Conservation (phyloP, 2,113 vertebrate species). For the Cryptomyrus ogoouensis region DNA sequence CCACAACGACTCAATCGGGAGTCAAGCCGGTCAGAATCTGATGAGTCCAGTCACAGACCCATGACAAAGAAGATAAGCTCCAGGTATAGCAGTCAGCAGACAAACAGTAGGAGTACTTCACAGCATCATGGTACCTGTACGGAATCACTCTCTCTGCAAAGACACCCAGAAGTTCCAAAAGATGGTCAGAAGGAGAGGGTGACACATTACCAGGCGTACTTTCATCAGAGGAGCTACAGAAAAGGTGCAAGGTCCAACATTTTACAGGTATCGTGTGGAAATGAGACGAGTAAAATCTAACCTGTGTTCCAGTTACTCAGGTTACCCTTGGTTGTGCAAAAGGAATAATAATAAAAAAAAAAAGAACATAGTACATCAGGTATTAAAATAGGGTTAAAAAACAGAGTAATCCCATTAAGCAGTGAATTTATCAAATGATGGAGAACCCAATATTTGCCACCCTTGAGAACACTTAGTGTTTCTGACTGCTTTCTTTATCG, state of each 20-base stretch:
- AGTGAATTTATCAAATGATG: background rate
- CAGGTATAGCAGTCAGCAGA: background rate
- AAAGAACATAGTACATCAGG: background rate
- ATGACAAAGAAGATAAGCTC: background rate
- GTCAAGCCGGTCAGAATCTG: background rate
- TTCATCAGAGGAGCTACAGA: background rate
- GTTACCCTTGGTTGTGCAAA: conserved; percentile 3
- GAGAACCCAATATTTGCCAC: background rate
- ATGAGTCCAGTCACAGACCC: background rate
- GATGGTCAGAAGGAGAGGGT: background rate
- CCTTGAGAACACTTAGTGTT: no score
- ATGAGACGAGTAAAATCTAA: background rate
- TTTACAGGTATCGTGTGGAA: background rate
- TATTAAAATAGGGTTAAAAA: background rate
- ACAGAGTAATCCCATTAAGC: background rate
- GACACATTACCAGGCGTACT: background rate
- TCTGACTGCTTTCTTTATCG: background rate
- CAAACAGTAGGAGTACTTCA: background rate
- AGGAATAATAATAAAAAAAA: background rate
- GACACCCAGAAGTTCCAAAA: background rate
- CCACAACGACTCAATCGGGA: background rate
- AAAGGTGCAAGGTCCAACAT: background rate
- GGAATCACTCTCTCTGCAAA: background rate
- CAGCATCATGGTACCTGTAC: background rate
- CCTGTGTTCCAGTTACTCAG: conserved; percentile 20